Conservation (phyloP, 2,113 vertebrate species). For the Archocentrus centrarchus region DNA sequence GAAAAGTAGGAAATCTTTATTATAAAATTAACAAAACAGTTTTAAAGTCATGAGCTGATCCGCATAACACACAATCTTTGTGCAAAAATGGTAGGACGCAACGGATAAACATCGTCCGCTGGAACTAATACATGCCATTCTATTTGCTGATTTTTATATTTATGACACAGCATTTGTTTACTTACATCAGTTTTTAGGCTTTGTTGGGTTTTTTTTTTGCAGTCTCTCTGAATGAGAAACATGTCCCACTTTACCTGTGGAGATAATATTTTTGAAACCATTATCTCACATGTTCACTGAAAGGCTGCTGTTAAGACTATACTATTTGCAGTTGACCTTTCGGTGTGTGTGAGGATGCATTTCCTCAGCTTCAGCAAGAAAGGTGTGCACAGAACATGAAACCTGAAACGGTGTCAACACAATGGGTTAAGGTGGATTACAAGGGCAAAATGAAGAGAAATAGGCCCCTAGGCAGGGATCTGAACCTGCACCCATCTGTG, state of each 20-base stretch:
- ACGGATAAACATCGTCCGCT: neutral
- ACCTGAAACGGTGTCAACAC: constrained; percentile 59
- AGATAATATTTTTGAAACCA: constrained; percentile 1
- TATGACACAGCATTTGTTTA: no score
- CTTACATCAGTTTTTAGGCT: no score
- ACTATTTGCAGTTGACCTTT: constrained; percentile 50
- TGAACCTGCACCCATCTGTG: constrained; percentile 71
- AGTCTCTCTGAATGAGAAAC: neutral
- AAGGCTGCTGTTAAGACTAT: constrained; percentile 14
- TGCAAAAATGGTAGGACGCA: neutral
- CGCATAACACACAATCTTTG: neutral
- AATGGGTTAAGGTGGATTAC: constrained; percentile 53
- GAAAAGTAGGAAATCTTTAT: neutral
- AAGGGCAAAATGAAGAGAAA: constrained; percentile 55
- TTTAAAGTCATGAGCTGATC: no score
- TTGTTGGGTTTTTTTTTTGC: neutral
- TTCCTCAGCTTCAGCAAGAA: constrained; percentile 40
- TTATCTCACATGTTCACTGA: constrained; percentile 13
- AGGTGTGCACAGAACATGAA: constrained; percentile 42
- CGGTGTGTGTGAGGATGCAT: constrained; percentile 11
- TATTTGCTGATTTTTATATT: no score
- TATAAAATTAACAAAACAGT: no score
- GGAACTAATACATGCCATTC: neutral
- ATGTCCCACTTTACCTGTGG: neutral
- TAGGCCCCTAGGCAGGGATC: constrained; percentile 50